phyloP scores from a whole-genome alignment of 1,140 invertebrate species.

The Leptoteleia sp. region DNA sequence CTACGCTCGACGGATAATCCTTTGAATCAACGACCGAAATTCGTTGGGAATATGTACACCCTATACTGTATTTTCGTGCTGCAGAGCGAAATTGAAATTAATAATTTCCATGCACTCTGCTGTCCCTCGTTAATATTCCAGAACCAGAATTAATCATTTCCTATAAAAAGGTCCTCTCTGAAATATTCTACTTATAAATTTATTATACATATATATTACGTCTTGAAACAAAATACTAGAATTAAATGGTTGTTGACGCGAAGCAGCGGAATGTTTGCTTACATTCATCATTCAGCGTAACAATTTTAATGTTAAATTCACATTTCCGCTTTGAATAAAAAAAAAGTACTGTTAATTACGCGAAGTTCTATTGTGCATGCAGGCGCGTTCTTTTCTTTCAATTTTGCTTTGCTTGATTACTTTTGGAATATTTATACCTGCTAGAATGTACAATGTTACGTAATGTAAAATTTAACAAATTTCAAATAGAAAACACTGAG shows the following conservation, averaged over 20 bases:
- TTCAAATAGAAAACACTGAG: no score
- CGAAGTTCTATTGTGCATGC: not conserved
- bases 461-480: no score
- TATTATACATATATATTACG: slow-evolving; percentile 40
- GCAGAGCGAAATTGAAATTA: slow-evolving; percentile 66
- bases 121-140: slow-evolving; percentile 64
- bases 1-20: slow-evolving; percentile 59
- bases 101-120: slow-evolving; percentile 65
- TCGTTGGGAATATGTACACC: slow-evolving; percentile 58
- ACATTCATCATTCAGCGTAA: not conserved
- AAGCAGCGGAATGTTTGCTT: slow-evolving; percentile 8
- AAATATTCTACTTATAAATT: slow-evolving; percentile 58
- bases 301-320: slow-evolving; percentile 24
- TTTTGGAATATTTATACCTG: slow-evolving; percentile 10
- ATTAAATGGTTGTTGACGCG: slow-evolving; percentile 10
- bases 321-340: not conserved
- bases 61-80: slow-evolving; percentile 50
- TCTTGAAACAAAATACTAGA: slow-evolving; percentile 42
- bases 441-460: no score
- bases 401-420: slow-evolving; percentile 20
- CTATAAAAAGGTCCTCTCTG: slow-evolving; percentile 51
- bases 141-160: slow-evolving; percentile 60
- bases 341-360: slow-evolving; percentile 13
- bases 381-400: slow-evolving; percentile 3
- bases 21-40: slow-evolving; percentile 66